Evolutionary conservation across 2,797 vertebrate species (phyloP), one percentile per base, ranked within the genome.

Genomic region (Sebastes ruberrimus): DNA sequence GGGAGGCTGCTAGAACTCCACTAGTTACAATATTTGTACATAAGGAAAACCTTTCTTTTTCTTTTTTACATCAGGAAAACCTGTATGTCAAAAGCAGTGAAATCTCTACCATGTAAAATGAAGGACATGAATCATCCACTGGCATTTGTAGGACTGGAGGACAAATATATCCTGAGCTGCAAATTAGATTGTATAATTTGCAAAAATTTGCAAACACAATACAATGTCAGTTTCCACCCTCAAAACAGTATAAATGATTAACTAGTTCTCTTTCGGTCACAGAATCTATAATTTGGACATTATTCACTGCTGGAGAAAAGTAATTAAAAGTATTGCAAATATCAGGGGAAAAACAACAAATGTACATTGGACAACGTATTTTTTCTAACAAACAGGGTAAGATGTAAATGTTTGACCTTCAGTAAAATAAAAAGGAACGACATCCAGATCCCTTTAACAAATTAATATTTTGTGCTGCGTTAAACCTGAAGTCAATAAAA

Each of bases 161-260:
- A 92, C 85, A 87, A 84, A 93, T 87, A 88, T 90, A 83, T 94
- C 94, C 93, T 95, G 93, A 95, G 93, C 89, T 93, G 91, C 86
- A 91, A 92, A 93, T 90, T 74, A 78, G 78, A 91, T 91, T 87
- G 62, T 82, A 76, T 56, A 60, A 64, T 86, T 84, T 92, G 80
- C 83, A 72, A 83, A 33, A 56, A 66, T 5, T 65, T n/a, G 42
- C 63, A 80, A 85, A 76, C 49, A 87, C 59, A 60, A 63, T 65
- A 62, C 79, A 78, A 82, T 82, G 10, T 68, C n/a, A 78, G 42
- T 74, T 85, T 86, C 78, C 63, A 69, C 35, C 10, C 74, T 83
- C 13, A 65, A 80, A 74, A 80, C 55, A 70, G 71, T 74, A 56
- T 71, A 61, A 74, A 74, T 77, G 16, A 68, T 68, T 64, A 67